A percentile compares a stretch with the other conserved stretches of the same genome.
These are phyloP conservation scores for Trichonephila inaurata DNA, from an alignment of 1,140 invertebrate genomes.

Conservation along the genomic window DNA sequence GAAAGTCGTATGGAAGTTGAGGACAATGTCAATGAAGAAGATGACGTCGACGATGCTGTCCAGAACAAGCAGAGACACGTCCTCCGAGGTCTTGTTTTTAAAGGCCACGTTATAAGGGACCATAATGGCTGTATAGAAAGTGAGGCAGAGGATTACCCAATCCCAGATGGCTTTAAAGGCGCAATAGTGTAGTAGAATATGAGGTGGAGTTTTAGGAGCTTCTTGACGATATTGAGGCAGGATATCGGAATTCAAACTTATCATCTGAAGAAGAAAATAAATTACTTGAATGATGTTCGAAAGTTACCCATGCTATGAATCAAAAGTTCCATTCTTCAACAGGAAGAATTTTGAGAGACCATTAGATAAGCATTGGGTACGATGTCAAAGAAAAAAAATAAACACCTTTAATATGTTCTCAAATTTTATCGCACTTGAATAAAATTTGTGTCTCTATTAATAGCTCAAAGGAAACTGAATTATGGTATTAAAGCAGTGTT, in stretches of 20 bases:
- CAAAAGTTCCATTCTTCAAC: too few species aligned
- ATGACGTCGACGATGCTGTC: slow-evolving; percentile 99
- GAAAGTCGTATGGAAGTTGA: slow-evolving; percentile 99
- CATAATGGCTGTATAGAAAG: slow-evolving; percentile 99
- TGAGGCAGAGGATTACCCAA: slow-evolving; percentile 99
- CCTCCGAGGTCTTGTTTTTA: slow-evolving; percentile 99
- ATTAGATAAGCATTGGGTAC: too few species aligned
- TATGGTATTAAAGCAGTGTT: too few species aligned
- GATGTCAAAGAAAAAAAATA: too few species aligned
- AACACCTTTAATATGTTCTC: too few species aligned
- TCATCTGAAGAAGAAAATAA: slow-evolving; percentile 87
- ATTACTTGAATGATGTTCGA: neutral
- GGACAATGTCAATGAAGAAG: slow-evolving; percentile 99
- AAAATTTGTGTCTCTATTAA: too few species aligned
- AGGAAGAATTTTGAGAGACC: too few species aligned
- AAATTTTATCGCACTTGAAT: too few species aligned
- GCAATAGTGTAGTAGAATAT: slow-evolving; percentile 98
- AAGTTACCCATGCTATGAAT: too few species aligned
- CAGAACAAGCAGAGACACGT: slow-evolving; percentile 96
- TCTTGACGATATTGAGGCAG: slow-evolving; percentile 99
- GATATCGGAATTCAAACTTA: slow-evolving; percentile 97
- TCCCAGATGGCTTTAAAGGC: slow-evolving; percentile 99
- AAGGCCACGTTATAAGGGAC: slow-evolving; percentile 99
- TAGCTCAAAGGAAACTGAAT: too few species aligned
- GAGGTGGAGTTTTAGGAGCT: slow-evolving; percentile 99